A percentile compares a stretch with the other conserved stretches of the same genome.
These are phyloP conservation scores for Benthochromis sp. DNA, from an alignment of 2,113 vertebrate genomes.

Conservation along the genomic window DNA sequence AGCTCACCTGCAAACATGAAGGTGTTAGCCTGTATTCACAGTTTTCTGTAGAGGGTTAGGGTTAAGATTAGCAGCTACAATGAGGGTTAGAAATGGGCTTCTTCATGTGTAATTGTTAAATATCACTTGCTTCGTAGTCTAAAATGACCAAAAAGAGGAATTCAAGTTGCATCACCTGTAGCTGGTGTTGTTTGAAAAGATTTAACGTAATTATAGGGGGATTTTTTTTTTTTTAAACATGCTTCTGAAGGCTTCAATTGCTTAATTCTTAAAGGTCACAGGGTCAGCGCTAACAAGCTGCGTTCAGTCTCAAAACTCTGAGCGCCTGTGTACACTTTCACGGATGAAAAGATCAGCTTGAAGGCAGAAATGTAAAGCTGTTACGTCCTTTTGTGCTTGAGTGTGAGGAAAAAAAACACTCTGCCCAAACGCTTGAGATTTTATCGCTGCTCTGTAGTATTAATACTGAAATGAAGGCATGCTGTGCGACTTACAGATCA, in stretches of 20 bases:
- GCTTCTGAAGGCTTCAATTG: background rate
- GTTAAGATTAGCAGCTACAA: background rate
- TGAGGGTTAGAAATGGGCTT: background rate
- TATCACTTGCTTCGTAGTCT: accelerated
- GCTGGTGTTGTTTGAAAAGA: background rate
- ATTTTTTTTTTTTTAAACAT: background rate
- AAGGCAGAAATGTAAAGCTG: background rate
- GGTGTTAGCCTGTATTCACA: background rate
- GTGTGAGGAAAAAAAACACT: background rate
- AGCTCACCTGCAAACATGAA: background rate
- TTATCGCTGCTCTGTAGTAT: constrained; percentile 65
- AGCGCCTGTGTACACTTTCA: background rate
- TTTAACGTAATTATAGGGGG: background rate
- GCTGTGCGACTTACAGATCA: constrained; percentile 59
- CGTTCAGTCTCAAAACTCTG: background rate
- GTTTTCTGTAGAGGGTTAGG: background rate
- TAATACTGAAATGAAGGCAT: constrained; percentile 77
- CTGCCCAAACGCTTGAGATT: constrained; percentile 36
- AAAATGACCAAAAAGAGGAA: background rate
- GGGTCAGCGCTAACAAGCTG: background rate
- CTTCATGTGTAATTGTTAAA: background rate
- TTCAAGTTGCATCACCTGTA: background rate
- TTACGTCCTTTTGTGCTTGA: background rate
- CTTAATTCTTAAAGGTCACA: background rate
- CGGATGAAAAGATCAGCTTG: background rate